Percentiles rank a stretch among this genome's conserved stretches.
Conservation (phyloP, 2,113 vertebrate species). For the Triplophysa dalaica region DNA sequence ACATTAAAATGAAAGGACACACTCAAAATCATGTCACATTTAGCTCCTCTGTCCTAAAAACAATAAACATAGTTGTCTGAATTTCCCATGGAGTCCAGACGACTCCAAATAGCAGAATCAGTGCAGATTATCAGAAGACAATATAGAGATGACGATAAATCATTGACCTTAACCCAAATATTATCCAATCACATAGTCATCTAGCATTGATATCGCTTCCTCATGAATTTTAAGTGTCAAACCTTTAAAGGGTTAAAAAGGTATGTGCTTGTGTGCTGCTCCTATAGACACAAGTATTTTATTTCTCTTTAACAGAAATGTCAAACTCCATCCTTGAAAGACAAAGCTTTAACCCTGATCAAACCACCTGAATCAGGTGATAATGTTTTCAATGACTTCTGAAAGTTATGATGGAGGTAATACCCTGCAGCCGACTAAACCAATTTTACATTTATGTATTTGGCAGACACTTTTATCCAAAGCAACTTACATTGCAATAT, state of each 20-base stretch:
- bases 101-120: not conserved
- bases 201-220: not conserved
- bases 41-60: not conserved
- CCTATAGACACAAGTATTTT: too few species aligned
- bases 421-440: not conserved
- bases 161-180: not conserved
- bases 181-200: not conserved
- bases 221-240: not conserved
- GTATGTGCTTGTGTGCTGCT: not conserved
- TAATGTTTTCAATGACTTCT: too few species aligned
- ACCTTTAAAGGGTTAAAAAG: not conserved
- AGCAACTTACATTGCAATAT: too few species aligned
- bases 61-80: not conserved
- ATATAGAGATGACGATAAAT: not conserved
- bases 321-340: too few species aligned
- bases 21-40: not conserved
- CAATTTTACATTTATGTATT: too few species aligned
- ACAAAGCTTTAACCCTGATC: too few species aligned
- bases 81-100: conserved; percentile 11
- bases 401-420: too few species aligned
- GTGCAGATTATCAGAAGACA: not conserved
- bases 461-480: too few species aligned
- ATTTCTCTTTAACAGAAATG: too few species aligned
- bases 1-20: not conserved
- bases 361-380: too few species aligned